Conservation (phyloP, 2,888 invertebrate species). For the Danaus chrysippus region DNA sequence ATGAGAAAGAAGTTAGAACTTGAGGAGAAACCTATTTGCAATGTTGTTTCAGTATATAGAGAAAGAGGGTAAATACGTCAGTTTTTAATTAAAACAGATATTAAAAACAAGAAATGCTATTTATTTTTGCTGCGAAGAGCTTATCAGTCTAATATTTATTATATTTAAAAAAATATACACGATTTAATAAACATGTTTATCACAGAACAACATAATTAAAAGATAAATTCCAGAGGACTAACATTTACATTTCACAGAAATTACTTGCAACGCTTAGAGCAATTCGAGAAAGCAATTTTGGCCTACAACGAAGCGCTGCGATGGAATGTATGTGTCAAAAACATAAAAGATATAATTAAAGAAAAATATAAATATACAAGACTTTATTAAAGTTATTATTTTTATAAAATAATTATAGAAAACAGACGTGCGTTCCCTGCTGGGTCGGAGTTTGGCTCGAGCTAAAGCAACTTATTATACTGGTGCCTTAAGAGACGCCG, state of each 20-base stretch:
- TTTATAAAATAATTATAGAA: constrained; percentile 38
- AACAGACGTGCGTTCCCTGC: constrained; percentile 71
- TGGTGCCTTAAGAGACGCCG: constrained; percentile 75
- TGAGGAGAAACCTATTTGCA: constrained; percentile 60
- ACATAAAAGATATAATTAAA: constrained; percentile 13
- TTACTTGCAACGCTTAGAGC: constrained; percentile 68
- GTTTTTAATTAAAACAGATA: not conserved
- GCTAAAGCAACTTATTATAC: constrained; percentile 76
- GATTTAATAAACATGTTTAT: not conserved
- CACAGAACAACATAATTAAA: not conserved
- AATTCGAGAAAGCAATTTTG: constrained; percentile 66
- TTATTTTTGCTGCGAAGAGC: not conserved
- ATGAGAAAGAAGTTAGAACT: constrained; percentile 42
- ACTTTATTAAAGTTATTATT: not conserved
- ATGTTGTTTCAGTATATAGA: constrained; percentile 62
- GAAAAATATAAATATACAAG: not conserved
- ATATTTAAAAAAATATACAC: not conserved
- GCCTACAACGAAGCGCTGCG: constrained; percentile 69
- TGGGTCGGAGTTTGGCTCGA: constrained; percentile 74
- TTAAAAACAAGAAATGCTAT: not conserved
- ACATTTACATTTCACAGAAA: constrained; percentile 47
- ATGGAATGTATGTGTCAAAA: constrained; percentile 63
- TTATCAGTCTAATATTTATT: not conserved
- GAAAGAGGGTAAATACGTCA: constrained; percentile 58
- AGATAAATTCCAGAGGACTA: constrained; percentile 8